Evolutionary conservation across 2,888 invertebrate species (phyloP), one percentile per base, ranked within the genome.

Genomic region (Plebejus anna): DNA sequence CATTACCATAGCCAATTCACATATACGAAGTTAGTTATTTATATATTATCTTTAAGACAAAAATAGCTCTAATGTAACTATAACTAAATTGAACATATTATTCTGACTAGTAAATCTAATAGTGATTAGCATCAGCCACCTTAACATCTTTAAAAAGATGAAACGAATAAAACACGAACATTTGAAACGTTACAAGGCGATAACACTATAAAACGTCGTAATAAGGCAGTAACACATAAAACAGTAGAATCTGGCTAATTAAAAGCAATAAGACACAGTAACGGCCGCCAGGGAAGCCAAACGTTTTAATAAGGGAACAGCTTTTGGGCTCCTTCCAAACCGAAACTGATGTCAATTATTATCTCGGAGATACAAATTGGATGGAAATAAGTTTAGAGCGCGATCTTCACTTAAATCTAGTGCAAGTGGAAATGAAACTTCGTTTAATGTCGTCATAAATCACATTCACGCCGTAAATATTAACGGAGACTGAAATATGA

Each of bases 291-390:
- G 42, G 76, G 47, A 79, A 78, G 77, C 77, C 76, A 79, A 78
- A 75, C 77, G 75, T 77, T 75, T 79, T 73, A 77, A 75, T 76
- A 76, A 76, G 72, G 76, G 76, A 76, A 76, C 76, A 76, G 76
- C 59, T 76, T 42, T 76, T 76, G 76, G 76, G 71, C 72, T 72
- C 76, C 76, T 72, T 76, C 75, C 79, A 82, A 81, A 79, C 80
- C 76, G 57, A 66, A 81, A 80, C 78, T 78, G 80, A 82, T 79
- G 80, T 79, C 80, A 83, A 83, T 83, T 81, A 83, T 83, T 84
- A 79, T 80, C 78, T 79, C 79, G 75, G 79, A 80, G 80, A 78
- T 78, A 80, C 82, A 82, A 83, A 83, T 83, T 84, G 81, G 81
- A 82, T 81, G 81, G 76, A 81, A 82, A 80, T 81, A 81, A 80